These are phyloP conservation scores for Brachionus angularis DNA, from an alignment of 1,140 invertebrate genomes.

Conservation along the genomic window DNA sequence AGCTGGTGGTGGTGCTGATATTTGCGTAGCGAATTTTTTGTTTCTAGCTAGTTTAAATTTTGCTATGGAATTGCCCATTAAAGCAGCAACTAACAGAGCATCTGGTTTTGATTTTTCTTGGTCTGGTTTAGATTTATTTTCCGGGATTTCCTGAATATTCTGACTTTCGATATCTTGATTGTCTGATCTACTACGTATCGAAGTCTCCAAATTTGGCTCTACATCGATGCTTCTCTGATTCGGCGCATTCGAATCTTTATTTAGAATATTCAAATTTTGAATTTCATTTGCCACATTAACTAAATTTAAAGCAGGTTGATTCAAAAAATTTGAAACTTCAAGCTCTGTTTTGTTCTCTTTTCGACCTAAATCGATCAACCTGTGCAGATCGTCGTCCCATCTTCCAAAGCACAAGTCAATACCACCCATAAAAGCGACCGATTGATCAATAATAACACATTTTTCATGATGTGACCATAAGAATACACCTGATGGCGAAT, in stretches of 20 bases:
- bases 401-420: slow-evolving; percentile 89
- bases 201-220: no score
- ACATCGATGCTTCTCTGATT: slow-evolving; percentile 9
- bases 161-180: not conserved
- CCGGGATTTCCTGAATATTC: no score
- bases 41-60: not conserved
- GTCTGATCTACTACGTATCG: no score
- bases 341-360: slow-evolving; percentile 3
- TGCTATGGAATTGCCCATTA: slow-evolving; percentile 33
- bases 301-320: not conserved
- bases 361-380: slow-evolving; percentile 25
- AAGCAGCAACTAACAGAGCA: slow-evolving; percentile 14
- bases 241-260: not conserved
- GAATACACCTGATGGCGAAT: slow-evolving; percentile 73
- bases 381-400: slow-evolving; percentile 61
- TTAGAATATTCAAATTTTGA: not conserved
- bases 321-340: not conserved
- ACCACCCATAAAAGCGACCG: slow-evolving; percentile 88
- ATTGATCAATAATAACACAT: slow-evolving; percentile 90
- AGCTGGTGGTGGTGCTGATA: not conserved
- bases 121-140: no score
- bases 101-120: slow-evolving; percentile 30
- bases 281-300: not conserved
- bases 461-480: slow-evolving; percentile 99
- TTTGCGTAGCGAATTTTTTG: not conserved